phyloP scores from a whole-genome alignment of 1,140 invertebrate genomes.

The Doryteuthis pealeii region DNA sequence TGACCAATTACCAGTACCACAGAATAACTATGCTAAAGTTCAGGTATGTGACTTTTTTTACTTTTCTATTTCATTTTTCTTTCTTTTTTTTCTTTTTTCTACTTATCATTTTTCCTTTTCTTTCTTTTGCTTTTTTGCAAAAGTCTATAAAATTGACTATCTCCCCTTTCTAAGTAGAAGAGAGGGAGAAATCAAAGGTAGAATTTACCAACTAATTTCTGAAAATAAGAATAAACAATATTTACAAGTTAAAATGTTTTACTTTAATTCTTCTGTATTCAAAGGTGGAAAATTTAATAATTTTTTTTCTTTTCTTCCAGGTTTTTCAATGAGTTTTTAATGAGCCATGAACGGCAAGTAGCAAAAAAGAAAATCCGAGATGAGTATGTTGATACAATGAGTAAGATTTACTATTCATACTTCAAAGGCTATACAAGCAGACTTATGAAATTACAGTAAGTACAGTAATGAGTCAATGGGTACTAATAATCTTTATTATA shows the following conservation, averaged over 20 bases:
- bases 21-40: constrained; percentile 97
- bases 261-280: no score
- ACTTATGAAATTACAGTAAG: constrained; percentile 77
- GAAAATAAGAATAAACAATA: no score
- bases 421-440: constrained; percentile 95
- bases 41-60: constrained; percentile 66
- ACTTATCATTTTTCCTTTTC: no score
- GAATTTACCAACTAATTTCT: no score
- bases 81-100: constrained; percentile 81
- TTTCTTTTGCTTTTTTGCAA: no score
- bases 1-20: constrained; percentile 99
- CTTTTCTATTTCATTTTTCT: constrained; percentile 72
- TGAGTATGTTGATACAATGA: constrained; percentile 97
- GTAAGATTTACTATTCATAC: constrained; percentile 98
- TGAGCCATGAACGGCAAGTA: constrained; percentile 90
- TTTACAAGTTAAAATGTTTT: no score
- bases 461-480: no score
- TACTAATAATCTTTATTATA: no score
- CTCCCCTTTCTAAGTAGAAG: no score
- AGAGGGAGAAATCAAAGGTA: no score
- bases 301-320: constrained; percentile 51
- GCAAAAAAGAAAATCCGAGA: constrained; percentile 86
- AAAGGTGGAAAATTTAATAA: no score
- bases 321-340: constrained; percentile 97
- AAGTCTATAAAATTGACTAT: no score